Evolutionary conservation across 2,888 invertebrate species (phyloP), one percentile per base, ranked within the genome.

Genomic region (Cyclophora albipunctata): DNA sequence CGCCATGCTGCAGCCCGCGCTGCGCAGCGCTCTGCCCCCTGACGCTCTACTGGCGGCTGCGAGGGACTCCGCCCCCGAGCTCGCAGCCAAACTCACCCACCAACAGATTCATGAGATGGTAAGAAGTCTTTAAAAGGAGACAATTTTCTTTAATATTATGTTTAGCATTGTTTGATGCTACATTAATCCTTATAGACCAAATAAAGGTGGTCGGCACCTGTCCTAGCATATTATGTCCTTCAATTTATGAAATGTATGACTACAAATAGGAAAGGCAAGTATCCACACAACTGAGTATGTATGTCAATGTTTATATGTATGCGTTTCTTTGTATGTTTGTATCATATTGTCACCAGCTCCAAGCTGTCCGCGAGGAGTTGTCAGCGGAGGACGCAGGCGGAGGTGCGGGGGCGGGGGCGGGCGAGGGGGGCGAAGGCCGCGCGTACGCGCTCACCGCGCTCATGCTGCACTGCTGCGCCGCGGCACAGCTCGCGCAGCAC

Each of bases 381-480:
- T 86, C 84, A 4, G 74, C 81, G 34, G 74, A 78, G 46, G 84
- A 84, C 64, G 81, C 81, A 35, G 60, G 71, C 42, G 67, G 66
- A n/a, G 61, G 62, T 48, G 60, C 53, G 45, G 64, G 65, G 5
- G 64, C 63, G 79, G 72, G 90, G 73, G 20, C 20, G 20, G 20
- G 20, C 20, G 20, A 20, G 20, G 20, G 20, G 20, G 60, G 95
- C 44, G 97, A 98, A 73, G 93, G 95, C 59, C 93, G 96, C 67
- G 94, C 97, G 4, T 96, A 96, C 79, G 96, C 97, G 0, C 89
- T 98, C 56, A 96, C 97, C 47, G 94, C 98, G 48, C 91, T 98
- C 59, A 95, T 98, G 94, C 88, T 98, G 60, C 97, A 98, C 82
- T 96, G 97, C 81, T 98, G 98, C 83, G 95, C 98, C 3, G 98